Base-by-base conservation (phyloP, 2,888 invertebrate genomes). In the Venusia cambrica region DNA sequence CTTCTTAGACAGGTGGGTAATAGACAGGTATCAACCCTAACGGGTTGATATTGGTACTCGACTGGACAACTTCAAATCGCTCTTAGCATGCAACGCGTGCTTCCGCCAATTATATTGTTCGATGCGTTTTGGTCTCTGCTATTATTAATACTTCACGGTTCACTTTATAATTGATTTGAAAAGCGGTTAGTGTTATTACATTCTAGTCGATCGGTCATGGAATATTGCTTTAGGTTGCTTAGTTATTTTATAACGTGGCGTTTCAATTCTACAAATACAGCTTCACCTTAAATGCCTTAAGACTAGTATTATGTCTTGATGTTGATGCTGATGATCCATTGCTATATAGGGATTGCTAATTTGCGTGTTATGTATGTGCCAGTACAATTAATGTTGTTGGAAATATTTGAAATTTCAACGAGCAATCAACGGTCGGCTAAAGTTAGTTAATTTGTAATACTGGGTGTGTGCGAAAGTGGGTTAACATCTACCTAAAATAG, bases 401-500 rank as follows among this genome's bases (percentile, higher is more conserved):
- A 28, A 34, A 28, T 33, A 29, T 41, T 37, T 37, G 2, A 31
- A 40, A 34, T 41, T 37, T 38, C 35, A 31, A 22, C 43, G 28
- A 62, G 51, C 61, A 38, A 52, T 54, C 63, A 56, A 65, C 51
- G 52, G 51, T 50, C 52, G 54, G 53, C 59, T 63, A 54, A 69
- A 63, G 57, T 67, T 61, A 48, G 71, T 71, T 73, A 71, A 76
- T 73, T 73, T 67, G 75, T 72, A 65, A 64, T 64, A 65, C 67
- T 65, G 59, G 53, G 53, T 60, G 61, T 60, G 51, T 52, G 50
- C 47, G 62, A 70, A 80, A 76, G 69, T 80, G 62, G 80, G 80
- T 77, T 78, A 78, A 68, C 73, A 62, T 62, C 56, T 47, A 62
- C 50, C 69, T 54, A 61, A 78, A 80, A 79, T 79, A 80, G 80